Evolutionary conservation across 2,888 invertebrate species (phyloP).

Genomic region (Drosophila hamatofila): DNA sequence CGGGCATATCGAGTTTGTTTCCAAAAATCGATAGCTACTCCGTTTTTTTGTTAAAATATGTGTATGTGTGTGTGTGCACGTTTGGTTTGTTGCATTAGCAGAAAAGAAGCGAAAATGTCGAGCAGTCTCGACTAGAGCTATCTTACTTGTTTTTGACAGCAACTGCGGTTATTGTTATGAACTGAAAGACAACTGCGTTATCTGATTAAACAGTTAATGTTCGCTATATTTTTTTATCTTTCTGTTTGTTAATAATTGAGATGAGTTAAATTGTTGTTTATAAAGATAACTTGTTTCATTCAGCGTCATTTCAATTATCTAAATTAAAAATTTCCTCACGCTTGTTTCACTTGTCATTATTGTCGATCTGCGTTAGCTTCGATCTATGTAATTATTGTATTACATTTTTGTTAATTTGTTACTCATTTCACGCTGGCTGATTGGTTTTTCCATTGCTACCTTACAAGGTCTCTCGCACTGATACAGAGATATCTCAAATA

Average conservation of each 20-base stretch:
- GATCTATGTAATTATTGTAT: slow-evolving; percentile 55
- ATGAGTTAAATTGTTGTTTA: slow-evolving; percentile 27
- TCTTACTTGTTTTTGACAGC: no score
- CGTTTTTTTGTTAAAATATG: no score
- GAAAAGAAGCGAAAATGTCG: no score
- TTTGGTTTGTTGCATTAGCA: no score
- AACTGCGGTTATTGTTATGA: slow-evolving; percentile 19
- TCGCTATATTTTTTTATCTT: not conserved
- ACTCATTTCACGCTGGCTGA: slow-evolving; percentile 64
- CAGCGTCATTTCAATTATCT: slow-evolving; percentile 69
- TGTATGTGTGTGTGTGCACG: no score
- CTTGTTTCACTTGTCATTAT: slow-evolving; percentile 57
- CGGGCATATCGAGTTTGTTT: no score
- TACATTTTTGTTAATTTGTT: slow-evolving; percentile 67
- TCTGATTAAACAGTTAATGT: slow-evolving; percentile 61
- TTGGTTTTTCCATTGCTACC: slow-evolving; percentile 61
- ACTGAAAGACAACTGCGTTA: slow-evolving; percentile 38
- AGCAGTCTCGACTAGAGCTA: no score
- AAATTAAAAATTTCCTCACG: slow-evolving; percentile 73
- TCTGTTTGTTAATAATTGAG: slow-evolving; percentile 50
- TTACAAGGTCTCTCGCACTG: slow-evolving; percentile 54
- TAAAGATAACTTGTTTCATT: slow-evolving; percentile 45
- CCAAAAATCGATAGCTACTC: no score
- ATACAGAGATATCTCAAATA: slow-evolving; percentile 34
- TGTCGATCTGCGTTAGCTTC: slow-evolving; percentile 15